Percentiles rank a stretch among this genome's conserved stretches.
Evolutionary conservation across 2,113 vertebrate species (phyloP).

Genomic region (Alces alces): DNA sequence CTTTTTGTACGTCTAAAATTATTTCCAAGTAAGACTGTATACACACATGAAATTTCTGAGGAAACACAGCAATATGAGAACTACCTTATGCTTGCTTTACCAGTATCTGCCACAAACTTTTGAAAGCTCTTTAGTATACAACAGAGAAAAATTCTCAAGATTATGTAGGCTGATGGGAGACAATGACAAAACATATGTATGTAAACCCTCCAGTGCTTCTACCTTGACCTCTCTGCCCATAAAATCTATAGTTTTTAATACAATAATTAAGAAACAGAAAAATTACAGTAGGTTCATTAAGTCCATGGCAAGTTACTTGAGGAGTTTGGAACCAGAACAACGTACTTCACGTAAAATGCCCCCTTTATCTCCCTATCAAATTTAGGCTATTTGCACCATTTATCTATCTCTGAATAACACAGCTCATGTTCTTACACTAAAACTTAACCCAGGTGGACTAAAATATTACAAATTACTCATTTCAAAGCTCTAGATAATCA

Average conservation of each 20-base stretch:
- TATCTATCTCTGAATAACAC: not conserved
- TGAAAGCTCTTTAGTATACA: not conserved
- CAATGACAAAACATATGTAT: not conserved
- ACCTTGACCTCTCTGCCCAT: not conserved
- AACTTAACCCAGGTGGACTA: not conserved
- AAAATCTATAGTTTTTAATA: not conserved
- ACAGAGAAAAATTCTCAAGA: not conserved
- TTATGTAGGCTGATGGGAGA: not conserved
- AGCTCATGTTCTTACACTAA: not conserved
- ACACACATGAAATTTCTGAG: not conserved
- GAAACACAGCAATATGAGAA: not conserved
- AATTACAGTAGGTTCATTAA: not conserved
- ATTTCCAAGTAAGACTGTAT: not conserved
- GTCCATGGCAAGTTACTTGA: not conserved
- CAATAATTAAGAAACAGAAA: not conserved
- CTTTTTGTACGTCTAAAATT: conserved; percentile 11
- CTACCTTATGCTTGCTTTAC: not conserved
- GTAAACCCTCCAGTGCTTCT: not conserved
- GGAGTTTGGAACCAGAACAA: not conserved
- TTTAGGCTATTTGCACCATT: not conserved
- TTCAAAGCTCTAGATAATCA: not conserved
- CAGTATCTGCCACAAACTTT: not conserved
- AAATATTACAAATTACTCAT: not conserved
- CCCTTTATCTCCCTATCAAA: not conserved
- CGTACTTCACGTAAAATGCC: conserved; percentile 1